Percentiles rank a stretch among this genome's conserved stretches.
Evolutionary conservation across 1,140 invertebrate genomes (phyloP).

Genomic region (Drosophila tropicalis): DNA sequence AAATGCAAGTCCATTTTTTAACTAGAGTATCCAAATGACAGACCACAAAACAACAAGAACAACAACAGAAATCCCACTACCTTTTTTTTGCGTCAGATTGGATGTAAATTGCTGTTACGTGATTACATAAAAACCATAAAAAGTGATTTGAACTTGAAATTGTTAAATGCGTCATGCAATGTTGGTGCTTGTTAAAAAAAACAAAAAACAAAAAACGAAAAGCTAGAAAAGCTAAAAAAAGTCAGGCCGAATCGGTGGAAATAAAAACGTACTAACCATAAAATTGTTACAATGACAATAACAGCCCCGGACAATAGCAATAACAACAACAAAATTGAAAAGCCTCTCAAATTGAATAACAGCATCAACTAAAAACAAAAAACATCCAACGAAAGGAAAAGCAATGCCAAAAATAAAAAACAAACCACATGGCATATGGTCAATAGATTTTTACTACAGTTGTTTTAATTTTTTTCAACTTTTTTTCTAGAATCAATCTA

Average conservation of each 20-base stretch:
- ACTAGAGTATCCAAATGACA: slow-evolving; percentile 4
- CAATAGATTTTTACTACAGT: slow-evolving; percentile 13
- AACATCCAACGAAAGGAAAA: slow-evolving; percentile 13
- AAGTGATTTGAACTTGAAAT: slow-evolving; percentile 72
- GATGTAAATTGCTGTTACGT: slow-evolving; percentile 60
- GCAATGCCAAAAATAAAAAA: slow-evolving; percentile 30
- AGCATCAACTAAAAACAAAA: slow-evolving; percentile 22
- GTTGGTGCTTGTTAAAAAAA: slow-evolving; percentile 33
- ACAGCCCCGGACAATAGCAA: slow-evolving; percentile 40
- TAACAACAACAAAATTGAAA: slow-evolving; percentile 40
- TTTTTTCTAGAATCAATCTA: not conserved
- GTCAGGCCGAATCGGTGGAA: slow-evolving; percentile 47
- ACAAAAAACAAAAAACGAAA: slow-evolving; percentile 28
- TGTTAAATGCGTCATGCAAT: slow-evolving; percentile 67
- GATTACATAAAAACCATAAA: slow-evolving; percentile 71
- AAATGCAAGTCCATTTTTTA: slow-evolving; percentile 45
- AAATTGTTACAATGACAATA: slow-evolving; percentile 70
- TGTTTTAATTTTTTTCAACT: not conserved
- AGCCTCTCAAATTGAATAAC: slow-evolving; percentile 60
- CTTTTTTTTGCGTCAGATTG: slow-evolving; percentile 17
- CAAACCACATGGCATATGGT: slow-evolving; percentile 31
- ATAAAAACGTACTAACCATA: slow-evolving; percentile 69
- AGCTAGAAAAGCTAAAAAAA: slow-evolving; percentile 35
- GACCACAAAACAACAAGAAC: slow-evolving; percentile 16
- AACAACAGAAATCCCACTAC: slow-evolving; percentile 21